Evolutionary conservation across 2,797 vertebrate genomes (phyloP).

Genomic region (Parauchenoglanis ngamensis): DNA sequence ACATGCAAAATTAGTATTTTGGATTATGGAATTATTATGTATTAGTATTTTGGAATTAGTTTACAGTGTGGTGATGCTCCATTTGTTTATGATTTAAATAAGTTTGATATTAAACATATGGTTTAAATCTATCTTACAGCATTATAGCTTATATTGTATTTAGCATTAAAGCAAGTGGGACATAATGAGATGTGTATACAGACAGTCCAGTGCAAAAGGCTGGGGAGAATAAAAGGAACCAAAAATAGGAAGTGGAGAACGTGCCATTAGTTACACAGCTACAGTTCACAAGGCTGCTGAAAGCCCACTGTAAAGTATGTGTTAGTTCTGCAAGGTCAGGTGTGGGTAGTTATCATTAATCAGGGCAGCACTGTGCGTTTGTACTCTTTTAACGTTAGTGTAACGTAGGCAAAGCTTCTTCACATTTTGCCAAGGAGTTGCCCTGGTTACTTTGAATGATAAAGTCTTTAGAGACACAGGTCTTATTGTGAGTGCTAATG

Average conservation of each 20-base stretch:
- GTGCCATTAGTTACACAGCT: slow-evolving; percentile 37
- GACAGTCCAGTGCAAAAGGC: slow-evolving; percentile 9
- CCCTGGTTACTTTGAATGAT: slow-evolving; percentile 63
- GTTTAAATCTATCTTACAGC: background rate
- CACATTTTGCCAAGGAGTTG: slow-evolving; percentile 67
- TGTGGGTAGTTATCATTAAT: slow-evolving; percentile 64
- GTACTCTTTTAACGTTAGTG: slow-evolving; percentile 59
- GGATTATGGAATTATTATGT: background rate
- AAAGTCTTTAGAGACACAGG: slow-evolving; percentile 63
- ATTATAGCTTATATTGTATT: background rate
- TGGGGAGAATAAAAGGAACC: background rate
- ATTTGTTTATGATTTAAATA: background rate
- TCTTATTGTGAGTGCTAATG: slow-evolving; percentile 71
- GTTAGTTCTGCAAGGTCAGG: slow-evolving; percentile 57
- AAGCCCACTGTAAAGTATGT: slow-evolving; percentile 40
- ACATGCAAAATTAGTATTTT: background rate
- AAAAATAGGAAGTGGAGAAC: slow-evolving; percentile 42
- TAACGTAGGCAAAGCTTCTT: slow-evolving; percentile 62
- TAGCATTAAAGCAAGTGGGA: background rate
- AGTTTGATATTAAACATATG: background rate
- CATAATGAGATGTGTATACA: slow-evolving; percentile 14
- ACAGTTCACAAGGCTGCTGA: slow-evolving; percentile 39
- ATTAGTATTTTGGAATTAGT: no score
- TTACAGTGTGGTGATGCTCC: background rate
- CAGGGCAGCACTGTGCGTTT: slow-evolving; percentile 58